Conservation (phyloP, 1,140 invertebrate genomes). For the Calephelis virginiensis region DNA sequence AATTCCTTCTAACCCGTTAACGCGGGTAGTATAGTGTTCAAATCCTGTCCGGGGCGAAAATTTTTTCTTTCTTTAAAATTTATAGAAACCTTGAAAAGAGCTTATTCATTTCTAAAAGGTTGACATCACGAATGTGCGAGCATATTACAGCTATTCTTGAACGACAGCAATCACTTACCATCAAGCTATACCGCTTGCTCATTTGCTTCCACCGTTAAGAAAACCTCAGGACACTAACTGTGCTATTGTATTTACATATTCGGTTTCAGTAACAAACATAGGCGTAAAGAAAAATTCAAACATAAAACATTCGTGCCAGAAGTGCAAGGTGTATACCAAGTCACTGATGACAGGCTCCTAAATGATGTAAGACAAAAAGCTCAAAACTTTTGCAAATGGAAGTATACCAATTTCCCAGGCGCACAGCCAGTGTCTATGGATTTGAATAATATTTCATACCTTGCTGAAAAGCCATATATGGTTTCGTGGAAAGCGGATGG, state of each 20-base stretch:
- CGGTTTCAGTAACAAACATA: slow-evolving; percentile 38
- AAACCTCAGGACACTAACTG: too few relatives aligned
- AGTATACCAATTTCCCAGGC: slow-evolving; percentile 92
- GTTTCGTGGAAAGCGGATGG: slow-evolving; percentile 99
- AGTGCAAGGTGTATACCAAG: slow-evolving; percentile 84
- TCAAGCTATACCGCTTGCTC: too few relatives aligned
- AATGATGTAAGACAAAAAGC: slow-evolving; percentile 86
- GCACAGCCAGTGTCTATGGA: slow-evolving; percentile 98
- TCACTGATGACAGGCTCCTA: slow-evolving; percentile 82
- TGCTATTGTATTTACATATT: not conserved
- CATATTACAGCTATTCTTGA: too few relatives aligned
- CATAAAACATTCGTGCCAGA: slow-evolving; percentile 90
- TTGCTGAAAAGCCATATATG: slow-evolving; percentile 91
- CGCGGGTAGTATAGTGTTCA: too few relatives aligned
- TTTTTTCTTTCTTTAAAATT: too few relatives aligned
- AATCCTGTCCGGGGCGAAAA: too few relatives aligned
- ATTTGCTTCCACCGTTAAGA: too few relatives aligned
- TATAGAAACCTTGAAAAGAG: too few relatives aligned
- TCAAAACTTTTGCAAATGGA: slow-evolving; percentile 91
- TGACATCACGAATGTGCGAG: too few relatives aligned
- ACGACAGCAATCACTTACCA: too few relatives aligned
- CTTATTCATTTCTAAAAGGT: too few relatives aligned
- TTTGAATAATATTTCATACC: slow-evolving; percentile 86
- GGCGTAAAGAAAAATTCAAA: slow-evolving; percentile 70
- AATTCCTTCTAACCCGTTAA: too few relatives aligned